A percentile compares a stretch with the other conserved stretches of the same genome.
Evolutionary conservation across 2,797 vertebrate species (phyloP).

Genomic region (Chelmon rostratus): DNA sequence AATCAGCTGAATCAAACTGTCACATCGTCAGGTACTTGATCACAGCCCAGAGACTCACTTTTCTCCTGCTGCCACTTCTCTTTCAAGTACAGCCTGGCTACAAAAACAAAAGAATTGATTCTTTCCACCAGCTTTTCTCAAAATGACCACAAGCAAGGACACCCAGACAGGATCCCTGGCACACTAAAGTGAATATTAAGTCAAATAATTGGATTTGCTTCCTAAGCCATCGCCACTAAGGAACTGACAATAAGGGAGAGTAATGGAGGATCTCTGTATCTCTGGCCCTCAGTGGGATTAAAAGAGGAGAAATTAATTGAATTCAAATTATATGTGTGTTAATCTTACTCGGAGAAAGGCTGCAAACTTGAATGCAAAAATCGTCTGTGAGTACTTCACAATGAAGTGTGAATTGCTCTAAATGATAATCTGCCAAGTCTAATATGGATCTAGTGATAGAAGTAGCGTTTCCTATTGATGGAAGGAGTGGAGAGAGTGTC

Average conservation of each 20-base stretch:
- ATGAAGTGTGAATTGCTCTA: slow-evolving; percentile 76
- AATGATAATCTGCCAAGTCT: slow-evolving; percentile 80
- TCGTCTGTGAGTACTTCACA: slow-evolving; percentile 66
- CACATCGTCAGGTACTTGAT: slow-evolving; percentile 32
- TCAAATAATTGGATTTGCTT: slow-evolving; percentile 82
- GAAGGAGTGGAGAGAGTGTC: slow-evolving; percentile 71
- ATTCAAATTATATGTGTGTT: slow-evolving; percentile 80
- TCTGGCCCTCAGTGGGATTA: slow-evolving; percentile 70
- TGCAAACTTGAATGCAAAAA: slow-evolving; percentile 70
- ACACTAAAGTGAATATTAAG: slow-evolving; percentile 80
- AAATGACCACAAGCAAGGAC: slow-evolving; percentile 72
- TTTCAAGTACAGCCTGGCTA: neutral
- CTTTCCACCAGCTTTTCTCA: slow-evolving; percentile 48
- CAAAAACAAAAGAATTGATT: slow-evolving; percentile 54
- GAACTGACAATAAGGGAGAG: slow-evolving; percentile 65
- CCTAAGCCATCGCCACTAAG: slow-evolving; percentile 68
- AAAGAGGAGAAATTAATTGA: slow-evolving; percentile 76
- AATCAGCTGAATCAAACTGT: slow-evolving; percentile 17
- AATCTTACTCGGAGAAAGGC: slow-evolving; percentile 73
- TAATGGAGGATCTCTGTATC: slow-evolving; percentile 75
- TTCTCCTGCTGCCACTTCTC: slow-evolving; percentile 15
- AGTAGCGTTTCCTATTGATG: slow-evolving; percentile 69
- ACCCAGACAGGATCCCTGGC: slow-evolving; percentile 55
- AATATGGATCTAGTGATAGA: slow-evolving; percentile 74
- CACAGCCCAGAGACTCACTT: neutral